Conservation (phyloP, 2,797 vertebrate genomes). For the Notoglanidium macrostoma region DNA sequence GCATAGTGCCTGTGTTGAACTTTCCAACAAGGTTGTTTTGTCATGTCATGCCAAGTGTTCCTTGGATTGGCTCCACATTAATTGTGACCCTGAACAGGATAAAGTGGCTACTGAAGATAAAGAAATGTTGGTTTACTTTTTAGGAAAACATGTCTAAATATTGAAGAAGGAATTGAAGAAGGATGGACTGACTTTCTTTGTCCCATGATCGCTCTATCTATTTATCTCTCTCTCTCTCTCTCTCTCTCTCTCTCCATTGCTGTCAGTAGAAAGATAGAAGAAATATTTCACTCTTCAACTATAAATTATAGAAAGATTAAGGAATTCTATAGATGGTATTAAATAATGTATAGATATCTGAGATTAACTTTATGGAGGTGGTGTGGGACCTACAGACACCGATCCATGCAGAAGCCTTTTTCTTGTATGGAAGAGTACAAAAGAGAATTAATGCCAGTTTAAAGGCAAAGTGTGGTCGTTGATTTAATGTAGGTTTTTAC, state of each 20-base stretch:
- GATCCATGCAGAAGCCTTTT: neutral
- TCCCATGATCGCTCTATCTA: neutral
- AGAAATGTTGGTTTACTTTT: neutral
- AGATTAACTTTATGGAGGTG: neutral
- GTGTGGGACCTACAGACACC: neutral
- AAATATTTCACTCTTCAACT: too few relatives aligned
- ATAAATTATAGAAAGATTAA: too few relatives aligned
- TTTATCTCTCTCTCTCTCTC: neutral
- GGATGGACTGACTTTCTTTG: too few relatives aligned
- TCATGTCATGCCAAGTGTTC: neutral
- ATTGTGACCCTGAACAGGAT: neutral
- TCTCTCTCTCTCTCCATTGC: neutral
- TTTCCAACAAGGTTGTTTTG: too few relatives aligned
- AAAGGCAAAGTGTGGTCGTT: too few relatives aligned
- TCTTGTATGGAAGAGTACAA: neutral
- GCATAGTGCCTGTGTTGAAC: neutral
- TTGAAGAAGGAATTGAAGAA: too few relatives aligned
- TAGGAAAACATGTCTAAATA: too few relatives aligned
- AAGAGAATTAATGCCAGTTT: too few relatives aligned
- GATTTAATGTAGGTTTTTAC: too few relatives aligned
- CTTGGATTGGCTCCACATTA: neutral
- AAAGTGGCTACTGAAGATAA: neutral
- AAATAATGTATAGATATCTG: neutral
- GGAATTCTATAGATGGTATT: too few relatives aligned
- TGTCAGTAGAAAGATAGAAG: too few relatives aligned